Conservation (phyloP, 2,113 vertebrate species). For the Mugil cephalus region DNA sequence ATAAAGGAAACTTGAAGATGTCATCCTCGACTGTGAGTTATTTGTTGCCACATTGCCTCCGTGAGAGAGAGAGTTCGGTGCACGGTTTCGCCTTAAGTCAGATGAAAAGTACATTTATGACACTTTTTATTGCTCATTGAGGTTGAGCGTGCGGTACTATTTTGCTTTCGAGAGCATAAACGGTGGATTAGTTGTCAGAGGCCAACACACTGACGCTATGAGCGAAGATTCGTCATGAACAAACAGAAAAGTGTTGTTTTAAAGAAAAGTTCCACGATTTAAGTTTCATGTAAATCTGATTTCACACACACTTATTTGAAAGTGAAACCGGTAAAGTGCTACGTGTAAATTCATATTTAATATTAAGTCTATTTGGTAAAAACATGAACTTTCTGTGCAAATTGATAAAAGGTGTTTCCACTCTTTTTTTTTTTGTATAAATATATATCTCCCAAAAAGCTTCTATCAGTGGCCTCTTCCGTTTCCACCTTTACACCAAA, state of each 20-base stretch:
- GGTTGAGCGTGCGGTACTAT: too few species aligned
- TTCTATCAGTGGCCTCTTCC: not conserved
- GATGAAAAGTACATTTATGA: not conserved
- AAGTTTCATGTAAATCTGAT: too few species aligned
- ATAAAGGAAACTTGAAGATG: conserved; percentile 90
- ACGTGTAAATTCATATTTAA: not conserved
- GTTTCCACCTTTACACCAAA: not conserved
- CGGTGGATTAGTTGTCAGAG: not conserved
- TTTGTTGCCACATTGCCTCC: conserved; percentile 63
- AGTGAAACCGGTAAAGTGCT: not conserved
- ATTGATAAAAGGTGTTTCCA: not conserved
- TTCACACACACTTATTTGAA: too few species aligned
- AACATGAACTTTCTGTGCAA: too few species aligned
- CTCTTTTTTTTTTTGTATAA: too few species aligned
- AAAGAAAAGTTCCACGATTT: too few species aligned
- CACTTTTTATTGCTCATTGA: too few species aligned
- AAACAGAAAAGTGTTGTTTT: too few species aligned
- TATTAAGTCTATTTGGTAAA: too few species aligned
- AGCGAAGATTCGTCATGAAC: not conserved
- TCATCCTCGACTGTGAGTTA: conserved; percentile 83
- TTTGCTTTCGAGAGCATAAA: not conserved
- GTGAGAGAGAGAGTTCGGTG: not conserved
- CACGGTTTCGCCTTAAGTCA: conserved; percentile 4
- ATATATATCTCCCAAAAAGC: too few species aligned
- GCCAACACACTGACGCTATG: not conserved